Conservation (phyloP, 2,888 invertebrate genomes). For the Lasioglossum figueresi region DNA sequence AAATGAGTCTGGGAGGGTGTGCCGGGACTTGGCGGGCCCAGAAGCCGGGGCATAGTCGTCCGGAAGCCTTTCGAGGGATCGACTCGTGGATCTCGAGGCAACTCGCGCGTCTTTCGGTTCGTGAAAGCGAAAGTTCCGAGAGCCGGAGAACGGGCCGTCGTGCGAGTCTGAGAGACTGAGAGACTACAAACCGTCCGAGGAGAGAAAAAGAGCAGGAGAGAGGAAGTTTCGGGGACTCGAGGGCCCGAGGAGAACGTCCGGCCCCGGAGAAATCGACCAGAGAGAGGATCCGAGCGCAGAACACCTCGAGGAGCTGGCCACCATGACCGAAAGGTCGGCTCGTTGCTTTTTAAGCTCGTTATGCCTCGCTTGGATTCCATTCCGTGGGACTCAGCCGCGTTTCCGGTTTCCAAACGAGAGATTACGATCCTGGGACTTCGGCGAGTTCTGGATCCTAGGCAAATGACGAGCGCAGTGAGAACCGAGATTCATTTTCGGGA, state of each 20-base stretch:
- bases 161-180: constrained; percentile 43
- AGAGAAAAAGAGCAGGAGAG: constrained; percentile 51
- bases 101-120: constrained; percentile 27
- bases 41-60: constrained; percentile 18
- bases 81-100: constrained; percentile 29
- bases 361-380: background rate
- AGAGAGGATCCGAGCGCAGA: constrained; percentile 4
- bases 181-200: constrained; percentile 15
- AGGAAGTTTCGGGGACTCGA: constrained; percentile 54
- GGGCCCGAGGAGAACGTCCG: constrained; percentile 12
- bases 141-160: constrained; percentile 45
- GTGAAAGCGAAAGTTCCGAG: constrained; percentile 66
- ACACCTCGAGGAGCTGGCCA: background rate
- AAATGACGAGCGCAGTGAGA: constrained; percentile 15
- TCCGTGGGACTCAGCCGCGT: constrained; percentile 36
- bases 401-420: constrained; percentile 55
- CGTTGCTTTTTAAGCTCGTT: background rate
- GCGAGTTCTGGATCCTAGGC: background rate
- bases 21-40: constrained; percentile 11
- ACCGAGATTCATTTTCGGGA: background rate
- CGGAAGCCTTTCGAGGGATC: constrained; percentile 45
- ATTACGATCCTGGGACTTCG: constrained; percentile 4
- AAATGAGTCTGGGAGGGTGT: constrained; percentile 33
- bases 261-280: constrained; percentile 6
- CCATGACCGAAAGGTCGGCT: constrained; percentile 49